Base-by-base conservation (phyloP, 1,140 invertebrate species). In the Linepithema humile region DNA sequence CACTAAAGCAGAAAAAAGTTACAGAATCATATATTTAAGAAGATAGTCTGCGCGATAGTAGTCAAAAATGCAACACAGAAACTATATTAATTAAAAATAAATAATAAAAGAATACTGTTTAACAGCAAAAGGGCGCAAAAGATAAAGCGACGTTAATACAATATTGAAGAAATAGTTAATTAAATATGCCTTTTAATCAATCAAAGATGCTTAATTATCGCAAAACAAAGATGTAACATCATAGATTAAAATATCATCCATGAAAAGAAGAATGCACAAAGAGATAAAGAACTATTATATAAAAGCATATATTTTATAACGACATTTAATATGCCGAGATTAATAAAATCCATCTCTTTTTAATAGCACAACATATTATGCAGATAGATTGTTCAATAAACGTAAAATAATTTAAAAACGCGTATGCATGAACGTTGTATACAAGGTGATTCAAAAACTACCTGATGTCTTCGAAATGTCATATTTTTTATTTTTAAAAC, bases 121-220 rank as follows among this genome's bases (percentile, higher is more conserved):
- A 10, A n/a, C 57, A 17, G 5, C 23, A 55, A 6, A 32, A 17
- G 23, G 50, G 12, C 3, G 10, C 17, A 57, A 55, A 78, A 69
- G 32, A 20, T 38, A 55, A 67, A 43, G n/a, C 23, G 32, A 0
- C 45, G 23, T 17, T 69, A 80, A 80, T 80, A 20, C 26, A 57
- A 80, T 80, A 80, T 80, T 80, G n/a, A n/a, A n/a, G n/a, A 80
- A 80, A 80, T 80, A 69, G 69, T 80, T 80, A 70, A 80, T 80
- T 80, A 69, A 80, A 80, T 9, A 3, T 26, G 5, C 35, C 64
- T 80, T 78, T 57, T 55, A 35, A 80, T 80, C 26, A 20, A 70
- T 23, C 26, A 4, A 70, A 50, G 23, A 3, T 40, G 26, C 38
- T 80, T 80, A 40, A 70, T 69, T 80, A 80, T 55, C 48, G n/a